A percentile compares a stretch with the other conserved stretches of the same genome.
Evolutionary conservation across 2,113 vertebrate genomes (phyloP).

Genomic region (Oenanthe melanoleuca): DNA sequence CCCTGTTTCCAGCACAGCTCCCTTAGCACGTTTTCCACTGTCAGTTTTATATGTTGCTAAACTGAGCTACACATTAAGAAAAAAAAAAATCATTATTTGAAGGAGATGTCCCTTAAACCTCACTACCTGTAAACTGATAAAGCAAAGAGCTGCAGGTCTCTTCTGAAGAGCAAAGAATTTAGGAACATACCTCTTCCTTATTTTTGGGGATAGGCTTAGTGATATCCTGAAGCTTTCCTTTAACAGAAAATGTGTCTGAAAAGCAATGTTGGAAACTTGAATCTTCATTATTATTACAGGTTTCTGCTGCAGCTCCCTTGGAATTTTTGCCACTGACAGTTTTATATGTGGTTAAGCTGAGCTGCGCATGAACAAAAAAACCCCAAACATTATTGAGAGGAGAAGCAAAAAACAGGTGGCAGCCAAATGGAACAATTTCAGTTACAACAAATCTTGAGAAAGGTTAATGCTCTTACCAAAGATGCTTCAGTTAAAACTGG

Average conservation of each 20-base stretch:
- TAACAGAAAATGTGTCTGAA: slow-evolving; percentile 18
- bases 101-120: not conserved
- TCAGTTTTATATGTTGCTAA: not conserved
- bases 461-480: slow-evolving; percentile 62
- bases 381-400: not conserved
- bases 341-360: slow-evolving; percentile 5
- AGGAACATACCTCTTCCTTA: slow-evolving; percentile 19
- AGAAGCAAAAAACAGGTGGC: not conserved
- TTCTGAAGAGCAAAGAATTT: not conserved
- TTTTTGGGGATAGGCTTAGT: not conserved
- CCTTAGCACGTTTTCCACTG: slow-evolving; percentile 10
- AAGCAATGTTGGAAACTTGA: not conserved
- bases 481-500: slow-evolving; percentile 41
- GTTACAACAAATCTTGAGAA: not conserved
- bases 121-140: not conserved
- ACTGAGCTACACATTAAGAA: slow-evolving; percentile 18
- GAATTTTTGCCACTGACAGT: not conserved
- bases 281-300: not conserved
- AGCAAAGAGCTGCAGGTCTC: not conserved
- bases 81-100: not conserved
- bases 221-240: slow-evolving; percentile 7
- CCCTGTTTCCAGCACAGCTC: not conserved
- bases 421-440: not conserved
- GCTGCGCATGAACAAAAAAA: slow-evolving; percentile 20
- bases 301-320: not conserved